Conservation (phyloP, 1,140 invertebrate genomes). For the Drosophila kanapiae region DNA sequence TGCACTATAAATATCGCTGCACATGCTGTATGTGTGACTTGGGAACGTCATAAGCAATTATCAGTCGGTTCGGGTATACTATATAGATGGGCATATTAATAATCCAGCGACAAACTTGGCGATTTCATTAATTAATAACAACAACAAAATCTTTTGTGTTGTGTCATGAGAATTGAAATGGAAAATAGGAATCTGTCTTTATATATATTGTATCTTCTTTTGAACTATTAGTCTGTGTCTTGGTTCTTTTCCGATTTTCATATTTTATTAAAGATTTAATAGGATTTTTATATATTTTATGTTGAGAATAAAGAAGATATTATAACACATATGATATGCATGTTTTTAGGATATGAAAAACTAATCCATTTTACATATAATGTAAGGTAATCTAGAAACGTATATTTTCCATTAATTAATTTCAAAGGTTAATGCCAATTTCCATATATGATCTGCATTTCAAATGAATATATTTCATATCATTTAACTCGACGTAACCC, state of each 20-base stretch:
- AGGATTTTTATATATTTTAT: no score
- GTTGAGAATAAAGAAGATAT: no score
- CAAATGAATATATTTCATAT: background rate
- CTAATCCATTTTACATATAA: no score
- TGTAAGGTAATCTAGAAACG: no score
- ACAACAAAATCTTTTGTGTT: background rate
- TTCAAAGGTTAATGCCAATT: background rate
- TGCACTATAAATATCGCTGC: conserved; percentile 36
- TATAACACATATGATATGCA: background rate
- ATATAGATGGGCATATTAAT: conserved; percentile 12
- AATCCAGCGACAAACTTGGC: conserved; percentile 26
- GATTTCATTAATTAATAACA: conserved; percentile 48
- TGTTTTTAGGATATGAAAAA: background rate
- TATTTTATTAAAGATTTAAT: no score
- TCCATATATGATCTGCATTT: background rate
- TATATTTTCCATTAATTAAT: background rate
- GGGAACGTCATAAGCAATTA: conserved; percentile 49
- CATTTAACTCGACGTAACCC: background rate
- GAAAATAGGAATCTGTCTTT: conserved; percentile 12
- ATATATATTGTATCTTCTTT: no score
- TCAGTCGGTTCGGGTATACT: conserved; percentile 19
- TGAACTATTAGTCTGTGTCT: background rate
- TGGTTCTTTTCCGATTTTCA: no score
- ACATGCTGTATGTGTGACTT: conserved; percentile 10
- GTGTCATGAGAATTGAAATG: conserved; percentile 49